phyloP scores from a whole-genome alignment of 1,140 invertebrate genomes.

The Cotesia vestalis region DNA sequence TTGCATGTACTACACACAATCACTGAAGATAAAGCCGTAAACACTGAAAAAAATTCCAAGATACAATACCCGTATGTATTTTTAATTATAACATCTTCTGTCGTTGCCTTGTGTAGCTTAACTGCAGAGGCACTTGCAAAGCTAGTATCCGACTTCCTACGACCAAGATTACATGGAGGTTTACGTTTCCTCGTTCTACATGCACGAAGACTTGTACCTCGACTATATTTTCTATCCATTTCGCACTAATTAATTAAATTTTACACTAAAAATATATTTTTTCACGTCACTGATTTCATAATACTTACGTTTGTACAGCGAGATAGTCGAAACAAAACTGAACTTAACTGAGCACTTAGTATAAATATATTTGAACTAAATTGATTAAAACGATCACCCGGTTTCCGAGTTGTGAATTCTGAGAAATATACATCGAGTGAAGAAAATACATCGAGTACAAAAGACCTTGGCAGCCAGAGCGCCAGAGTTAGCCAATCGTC shows the following conservation, averaged over 20 bases:
- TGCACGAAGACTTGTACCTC: slow-evolving; percentile 8
- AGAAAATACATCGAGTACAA: not conserved
- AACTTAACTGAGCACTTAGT: not conserved
- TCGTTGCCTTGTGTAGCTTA: slow-evolving; percentile 8
- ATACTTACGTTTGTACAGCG: not conserved
- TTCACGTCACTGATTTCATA: not conserved
- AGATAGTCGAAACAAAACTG: slow-evolving; percentile 1
- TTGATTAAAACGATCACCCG: not conserved
- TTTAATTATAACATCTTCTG: slow-evolving; percentile 29
- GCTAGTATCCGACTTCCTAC: not conserved
- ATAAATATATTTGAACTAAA: slow-evolving; percentile 3
- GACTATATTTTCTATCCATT: slow-evolving; percentile 19
- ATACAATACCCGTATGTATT: slow-evolving; percentile 29
- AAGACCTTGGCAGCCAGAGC: not conserved
- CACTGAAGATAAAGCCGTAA: slow-evolving; percentile 1
- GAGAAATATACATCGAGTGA: not conserved
- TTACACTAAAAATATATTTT: slow-evolving; percentile 7
- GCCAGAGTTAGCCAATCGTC: not conserved
- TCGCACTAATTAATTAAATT: not conserved
- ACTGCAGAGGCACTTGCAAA: slow-evolving; percentile 24
- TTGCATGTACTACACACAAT: slow-evolving; percentile 30
- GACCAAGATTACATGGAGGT: slow-evolving; percentile 2
- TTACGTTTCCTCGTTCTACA: slow-evolving; percentile 15
- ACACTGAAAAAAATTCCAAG: slow-evolving; percentile 32
- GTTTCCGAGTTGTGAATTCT: not conserved